Base-by-base conservation (phyloP, 2,888 invertebrate genomes). In the Drosophila cracens region DNA sequence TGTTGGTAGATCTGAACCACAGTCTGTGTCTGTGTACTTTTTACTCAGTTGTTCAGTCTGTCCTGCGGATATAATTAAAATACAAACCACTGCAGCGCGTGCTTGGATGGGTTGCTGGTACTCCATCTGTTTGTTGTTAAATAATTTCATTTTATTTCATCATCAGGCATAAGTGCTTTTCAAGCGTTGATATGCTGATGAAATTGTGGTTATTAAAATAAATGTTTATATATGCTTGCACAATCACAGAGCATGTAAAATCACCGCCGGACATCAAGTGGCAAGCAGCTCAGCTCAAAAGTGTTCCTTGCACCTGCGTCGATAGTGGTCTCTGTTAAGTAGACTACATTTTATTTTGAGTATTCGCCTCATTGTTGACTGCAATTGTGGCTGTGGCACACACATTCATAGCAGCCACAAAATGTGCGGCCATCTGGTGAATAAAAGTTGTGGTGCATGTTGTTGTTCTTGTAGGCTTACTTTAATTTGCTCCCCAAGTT, bases 1-100 rank as follows among this genome's bases (percentile, higher is more conserved):
- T 18, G 3, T 10, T 27, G 2, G 4, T 21, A 16, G 13, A n/a
- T 34, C 52, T 31, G 34, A 21, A n/a, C 27, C 38, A 52, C 46
- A 36, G 54, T 54, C 40, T 62, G 49, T 21, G 21, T 36, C 49
- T 56, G 27, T 64, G 65, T 52, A 46, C 48, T 27, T 52, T 43
- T 43, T 53, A 36, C 38, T 59, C 61, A 52, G 61, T 56, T 65
- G 59, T 36, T 51, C 64, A 43, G 54, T 53, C 62, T 63, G 69
- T 51, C 84, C 80, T 53, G 64, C 73, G 69, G 85, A 56, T 76
- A 70, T 89, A 86, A 86, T 86, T 89, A 89, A 86, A 82, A 74
- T 59, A 58, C 59, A 68, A 76, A 16, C 33, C 52, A 49, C n/a
- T n/a, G 40, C 16, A 25, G n/a, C 36, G 66, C 61, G 5, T 56